These are phyloP conservation scores for Ardeotis arabs DNA, from an alignment of 2,113 vertebrate species.

Conservation along the genomic window DNA sequence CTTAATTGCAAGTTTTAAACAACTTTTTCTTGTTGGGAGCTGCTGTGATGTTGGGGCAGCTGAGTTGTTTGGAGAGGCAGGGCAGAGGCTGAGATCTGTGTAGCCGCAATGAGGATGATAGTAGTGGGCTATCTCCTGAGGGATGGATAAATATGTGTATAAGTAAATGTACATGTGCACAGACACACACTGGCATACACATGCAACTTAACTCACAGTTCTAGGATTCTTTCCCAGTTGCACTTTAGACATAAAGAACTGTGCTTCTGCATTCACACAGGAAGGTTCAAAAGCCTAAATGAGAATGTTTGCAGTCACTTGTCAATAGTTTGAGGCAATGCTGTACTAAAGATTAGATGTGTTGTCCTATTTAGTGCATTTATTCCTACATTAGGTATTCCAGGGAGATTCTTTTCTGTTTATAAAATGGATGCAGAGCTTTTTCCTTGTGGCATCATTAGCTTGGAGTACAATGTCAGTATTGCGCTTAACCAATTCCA, in stretches of 20 bases:
- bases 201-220: background rate
- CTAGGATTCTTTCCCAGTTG: background rate
- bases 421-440: background rate
- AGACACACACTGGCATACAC: background rate
- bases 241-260: background rate
- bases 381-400: background rate
- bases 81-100: background rate
- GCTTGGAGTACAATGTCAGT: background rate
- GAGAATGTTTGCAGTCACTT: background rate
- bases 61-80: background rate
- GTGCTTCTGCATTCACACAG: background rate
- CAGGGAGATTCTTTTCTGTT: background rate
- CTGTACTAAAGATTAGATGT: background rate
- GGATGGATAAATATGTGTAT: background rate
- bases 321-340: background rate
- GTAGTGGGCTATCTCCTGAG: background rate
- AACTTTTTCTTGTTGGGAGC: background rate
- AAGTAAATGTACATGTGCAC: background rate
- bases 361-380: background rate
- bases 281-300: background rate
- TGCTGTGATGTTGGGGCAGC: background rate
- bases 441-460: background rate
- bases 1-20: background rate
- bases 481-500: background rate
- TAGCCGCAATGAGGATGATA: background rate